A percentile compares a stretch with the other conserved stretches of the same genome.
Conservation (phyloP, 2,797 vertebrate species). For the Delichon dasypus region DNA sequence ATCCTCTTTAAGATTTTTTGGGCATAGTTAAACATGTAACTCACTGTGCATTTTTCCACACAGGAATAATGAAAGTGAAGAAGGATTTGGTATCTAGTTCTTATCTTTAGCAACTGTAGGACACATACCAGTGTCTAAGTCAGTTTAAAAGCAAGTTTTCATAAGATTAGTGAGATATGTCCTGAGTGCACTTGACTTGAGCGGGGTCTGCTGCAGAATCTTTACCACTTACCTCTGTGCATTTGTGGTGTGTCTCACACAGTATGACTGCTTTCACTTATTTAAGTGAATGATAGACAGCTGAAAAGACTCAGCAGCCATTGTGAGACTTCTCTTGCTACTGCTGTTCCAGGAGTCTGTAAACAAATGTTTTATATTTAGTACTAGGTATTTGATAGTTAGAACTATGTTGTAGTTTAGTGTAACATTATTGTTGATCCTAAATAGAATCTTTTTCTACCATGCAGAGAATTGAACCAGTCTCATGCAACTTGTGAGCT, state of each 20-base stretch:
- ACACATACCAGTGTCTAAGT: not conserved
- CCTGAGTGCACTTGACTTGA: not conserved
- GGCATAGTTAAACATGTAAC: not conserved
- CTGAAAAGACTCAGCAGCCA: slow-evolving; percentile 12
- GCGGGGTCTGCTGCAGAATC: not conserved
- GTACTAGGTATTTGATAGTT: not conserved
- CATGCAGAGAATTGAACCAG: not conserved
- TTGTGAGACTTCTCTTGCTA: not conserved
- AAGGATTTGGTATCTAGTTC: not conserved
- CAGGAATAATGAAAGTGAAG: not conserved
- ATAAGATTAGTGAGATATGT: not conserved
- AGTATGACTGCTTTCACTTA: not conserved
- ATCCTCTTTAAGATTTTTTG: not conserved
- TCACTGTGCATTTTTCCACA: not conserved
- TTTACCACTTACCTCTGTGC: not conserved
- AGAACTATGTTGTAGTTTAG: not conserved
- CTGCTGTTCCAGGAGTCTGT: not conserved
- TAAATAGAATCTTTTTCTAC: not conserved
- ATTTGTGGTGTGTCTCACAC: not conserved
- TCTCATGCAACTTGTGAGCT: not conserved
- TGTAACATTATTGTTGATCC: not conserved
- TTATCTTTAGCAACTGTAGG: not conserved
- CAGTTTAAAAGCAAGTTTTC: not conserved
- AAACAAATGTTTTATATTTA: not conserved
- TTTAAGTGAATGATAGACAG: not conserved